Evolutionary conservation across 1,140 invertebrate species (phyloP).

Genomic region (Leptonema lineaticorne): DNA sequence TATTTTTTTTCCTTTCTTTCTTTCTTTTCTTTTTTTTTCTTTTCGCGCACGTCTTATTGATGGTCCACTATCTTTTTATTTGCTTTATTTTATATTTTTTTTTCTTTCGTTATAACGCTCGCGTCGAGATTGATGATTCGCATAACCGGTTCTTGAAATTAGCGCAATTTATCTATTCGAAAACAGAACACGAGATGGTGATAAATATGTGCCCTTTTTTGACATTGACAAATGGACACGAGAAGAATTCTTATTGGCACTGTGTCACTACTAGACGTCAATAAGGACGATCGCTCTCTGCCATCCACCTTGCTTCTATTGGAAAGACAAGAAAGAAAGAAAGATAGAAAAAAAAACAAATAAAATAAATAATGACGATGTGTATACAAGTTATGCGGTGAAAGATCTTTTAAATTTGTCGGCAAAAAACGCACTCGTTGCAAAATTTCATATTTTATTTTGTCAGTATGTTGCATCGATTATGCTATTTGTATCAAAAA

Average conservation of each 20-base stretch:
- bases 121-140: constrained; percentile 8
- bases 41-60: background rate
- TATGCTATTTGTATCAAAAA: too few relatives aligned
- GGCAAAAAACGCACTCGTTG: too few relatives aligned
- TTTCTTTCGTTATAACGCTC: background rate
- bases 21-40: too few relatives aligned
- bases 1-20: too few relatives aligned
- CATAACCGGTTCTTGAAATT: constrained; percentile 8
- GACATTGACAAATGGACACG: constrained; percentile 15
- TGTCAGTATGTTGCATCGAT: too few relatives aligned
- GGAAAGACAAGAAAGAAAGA: background rate
- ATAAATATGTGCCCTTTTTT: constrained; percentile 13
- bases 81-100: too few relatives aligned
- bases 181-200: constrained; percentile 10
- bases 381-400: too few relatives aligned
- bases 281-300: background rate
- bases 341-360: background rate
- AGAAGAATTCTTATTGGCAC: constrained; percentile 15
- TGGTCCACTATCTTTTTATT: background rate
- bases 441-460: too few relatives aligned
- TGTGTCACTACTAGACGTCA: constrained; percentile 8
- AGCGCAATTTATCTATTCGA: constrained; percentile 18
- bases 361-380: too few relatives aligned
- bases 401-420: too few relatives aligned
- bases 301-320: background rate